Evolutionary conservation across 1,140 invertebrate genomes (phyloP), one percentile per base, ranked within the genome.

Genomic region (Cardiocondyla obscurior): DNA sequence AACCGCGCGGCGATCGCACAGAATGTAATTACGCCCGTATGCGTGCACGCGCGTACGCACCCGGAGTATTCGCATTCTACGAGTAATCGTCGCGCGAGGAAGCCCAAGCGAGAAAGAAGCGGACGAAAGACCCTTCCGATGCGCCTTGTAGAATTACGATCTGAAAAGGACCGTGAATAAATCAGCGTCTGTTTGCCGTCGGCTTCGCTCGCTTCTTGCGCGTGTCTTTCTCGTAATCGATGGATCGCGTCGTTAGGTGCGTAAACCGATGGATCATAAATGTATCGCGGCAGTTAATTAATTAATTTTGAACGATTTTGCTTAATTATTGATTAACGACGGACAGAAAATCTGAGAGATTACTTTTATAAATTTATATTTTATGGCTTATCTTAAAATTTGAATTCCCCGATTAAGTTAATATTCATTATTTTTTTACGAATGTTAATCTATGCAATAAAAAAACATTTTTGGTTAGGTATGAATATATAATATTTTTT

Each of bases 131-230:
- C 4, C 70, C 83, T 82, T 83, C 36, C 49, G 82, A 83, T 79
- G 87, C 81, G 85, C 64, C 74, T 73, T 64, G 70, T 16, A 28
- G 88, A 89, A 89, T 89, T 89, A 72, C 57, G 76, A 39, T 62
- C 58, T 87, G 69, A 60, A 87, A 88, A 62, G 60, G 49, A 55
- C 49, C 55, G 19, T 22, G 46, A 36, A 84, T 79, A 58, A 83
- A 76, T 46, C 81, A 39, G 36, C 44, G 33, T 77, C 64, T 39
- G 82, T 83, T 81, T 72, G 33, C 44, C 7, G 12, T 36, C 46
- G 28, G 42, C 77, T 25, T n/a, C 36, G 53, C 25, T 53, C 16
- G n/a, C 16, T n/a, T 49, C 16, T 39, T 28, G 57, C 57, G 1
- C 42, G 14, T 33, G 19, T 25, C 39, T 28, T 46, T 22, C 6